Base-by-base conservation (phyloP, 2,797 vertebrate species). In the Gymnothorax javanicus region DNA sequence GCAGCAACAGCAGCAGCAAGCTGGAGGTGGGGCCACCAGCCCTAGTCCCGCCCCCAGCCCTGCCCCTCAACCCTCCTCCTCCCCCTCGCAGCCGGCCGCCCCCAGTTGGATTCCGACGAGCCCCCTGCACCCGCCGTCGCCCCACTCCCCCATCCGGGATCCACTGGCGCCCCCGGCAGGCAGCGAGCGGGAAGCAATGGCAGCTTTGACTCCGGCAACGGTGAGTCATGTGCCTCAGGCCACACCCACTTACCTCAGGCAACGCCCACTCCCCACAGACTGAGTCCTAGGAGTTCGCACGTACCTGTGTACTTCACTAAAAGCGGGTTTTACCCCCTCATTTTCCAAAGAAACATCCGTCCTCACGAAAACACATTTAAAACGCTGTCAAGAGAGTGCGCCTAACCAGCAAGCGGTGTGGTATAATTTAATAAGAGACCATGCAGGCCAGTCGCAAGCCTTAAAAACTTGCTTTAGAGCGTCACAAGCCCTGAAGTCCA, bases 141-240 rank as follows among this genome's bases (percentile, higher is more conserved):
- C 94, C 2, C 59, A 93, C 27, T 85, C 91, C 59, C 88, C 71
- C 94, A 91, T 86, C 8, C 87, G 88, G 4, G 93, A 86, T 4
- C 85, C 2, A 56, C 7, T 88, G 73, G 87, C 84, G 50, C 52
- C 91, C 27, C 86, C 69, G 95, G 95, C n/a, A 91, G 94, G 75
- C 96, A 96, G 93, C 91, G 96, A 89, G 95, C 96, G 23, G 95
- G 93, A 93, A 96, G 96, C 94, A 97, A 96, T 93, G 96, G 97
- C 94, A 97, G 97, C 93, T 96, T 96, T 1, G 97, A 97, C 91
- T 96, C 96, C 50, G 94, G 92, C 89, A 93, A 95, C 89, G 97
- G 97, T 97, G 81, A 91, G 91, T 91, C 71, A 83, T 20, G 84
- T 0, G 33, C 1, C 57, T 59, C 57, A 13, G 7, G 57, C 57